Percentiles rank a stretch among this genome's conserved stretches.
Evolutionary conservation across 2,888 invertebrate species (phyloP).

Genomic region (Microchrysa polita): DNA sequence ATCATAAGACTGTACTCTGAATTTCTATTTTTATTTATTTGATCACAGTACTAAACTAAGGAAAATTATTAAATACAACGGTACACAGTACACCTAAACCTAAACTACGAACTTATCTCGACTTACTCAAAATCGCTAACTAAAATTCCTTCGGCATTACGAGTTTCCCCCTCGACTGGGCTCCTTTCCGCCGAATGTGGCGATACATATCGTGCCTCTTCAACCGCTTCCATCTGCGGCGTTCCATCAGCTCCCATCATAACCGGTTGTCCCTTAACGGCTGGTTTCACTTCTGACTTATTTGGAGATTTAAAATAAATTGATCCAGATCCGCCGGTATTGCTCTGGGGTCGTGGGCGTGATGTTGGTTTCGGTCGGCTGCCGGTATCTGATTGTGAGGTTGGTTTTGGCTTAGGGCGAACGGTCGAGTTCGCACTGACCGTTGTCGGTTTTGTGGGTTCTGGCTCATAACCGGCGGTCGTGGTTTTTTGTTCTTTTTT

Average conservation of each 20-base stretch:
- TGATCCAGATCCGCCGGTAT: background rate
- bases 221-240: background rate
- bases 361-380: background rate
- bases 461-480: background rate
- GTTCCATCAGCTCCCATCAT: background rate
- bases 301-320: too few relatives aligned
- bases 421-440: too few relatives aligned
- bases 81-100: too few relatives aligned
- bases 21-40: too few relatives aligned
- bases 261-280: background rate
- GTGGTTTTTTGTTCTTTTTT: too few relatives aligned
- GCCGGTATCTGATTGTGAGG: background rate
- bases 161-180: background rate
- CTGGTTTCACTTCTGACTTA: background rate
- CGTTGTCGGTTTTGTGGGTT: background rate
- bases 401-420: background rate
- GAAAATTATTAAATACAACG: background rate
- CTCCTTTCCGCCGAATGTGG: background rate
- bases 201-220: background rate
- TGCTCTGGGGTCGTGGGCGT: constrained; percentile 22
- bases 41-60: constrained; percentile 3
- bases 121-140: constrained; percentile 27
- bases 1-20: too few relatives aligned
- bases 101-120: background rate
- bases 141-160: constrained; percentile 6